Evolutionary conservation across 2,888 invertebrate genomes (phyloP).

Genomic region (Lasioglossum pauxillum): DNA sequence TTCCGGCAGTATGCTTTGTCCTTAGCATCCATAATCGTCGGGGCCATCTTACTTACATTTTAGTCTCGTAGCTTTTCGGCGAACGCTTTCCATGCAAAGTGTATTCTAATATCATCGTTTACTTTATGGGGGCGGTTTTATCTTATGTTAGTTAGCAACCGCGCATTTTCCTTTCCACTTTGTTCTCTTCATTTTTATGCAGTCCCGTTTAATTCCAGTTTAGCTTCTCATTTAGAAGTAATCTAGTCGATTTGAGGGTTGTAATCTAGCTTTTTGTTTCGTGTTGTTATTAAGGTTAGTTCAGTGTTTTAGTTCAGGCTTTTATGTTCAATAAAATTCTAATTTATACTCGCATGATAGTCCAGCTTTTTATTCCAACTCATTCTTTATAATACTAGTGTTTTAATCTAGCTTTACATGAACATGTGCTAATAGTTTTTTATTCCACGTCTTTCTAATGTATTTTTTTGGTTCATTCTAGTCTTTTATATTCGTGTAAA

Average conservation of each 20-base stretch:
- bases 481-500: not conserved
- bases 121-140: not conserved
- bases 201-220: not conserved
- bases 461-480: not conserved
- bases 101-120: not conserved
- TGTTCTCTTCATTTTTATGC: not conserved
- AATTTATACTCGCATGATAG: not conserved
- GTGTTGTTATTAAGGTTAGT: not conserved
- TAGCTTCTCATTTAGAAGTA: not conserved
- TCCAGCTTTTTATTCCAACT: not conserved
- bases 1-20: constrained; percentile 4
- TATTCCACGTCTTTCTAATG: not conserved
- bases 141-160: not conserved
- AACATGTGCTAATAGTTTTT: not conserved
- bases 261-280: not conserved
- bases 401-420: no score
- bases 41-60: constrained; percentile 2
- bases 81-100: not conserved
- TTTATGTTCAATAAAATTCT: not conserved
- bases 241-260: not conserved
- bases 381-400: no score
- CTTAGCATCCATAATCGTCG: constrained; percentile 2
- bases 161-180: not conserved
- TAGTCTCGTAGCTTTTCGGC: not conserved
- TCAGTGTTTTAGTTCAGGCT: not conserved